Evolutionary conservation across 2,888 invertebrate genomes (phyloP).

Genomic region (Ochropacha duplaris): DNA sequence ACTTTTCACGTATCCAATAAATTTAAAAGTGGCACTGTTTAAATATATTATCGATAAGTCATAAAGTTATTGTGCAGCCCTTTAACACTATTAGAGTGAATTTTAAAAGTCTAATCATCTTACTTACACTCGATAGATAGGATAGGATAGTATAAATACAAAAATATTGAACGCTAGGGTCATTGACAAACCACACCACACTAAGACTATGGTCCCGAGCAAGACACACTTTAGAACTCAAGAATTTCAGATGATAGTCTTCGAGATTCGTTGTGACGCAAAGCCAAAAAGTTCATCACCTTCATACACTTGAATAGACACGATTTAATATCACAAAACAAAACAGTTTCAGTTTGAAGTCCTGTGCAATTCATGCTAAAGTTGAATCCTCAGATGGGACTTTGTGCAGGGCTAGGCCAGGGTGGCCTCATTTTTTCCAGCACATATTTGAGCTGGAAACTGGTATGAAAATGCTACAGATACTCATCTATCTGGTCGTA

Average conservation of each 20-base stretch:
- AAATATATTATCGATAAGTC: constrained; percentile 41
- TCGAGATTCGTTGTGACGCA: constrained; percentile 57
- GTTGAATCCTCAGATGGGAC: constrained; percentile 54
- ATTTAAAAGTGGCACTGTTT: constrained; percentile 73
- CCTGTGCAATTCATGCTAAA: constrained; percentile 40
- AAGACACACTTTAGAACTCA: constrained; percentile 61
- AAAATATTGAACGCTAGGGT: constrained; percentile 53
- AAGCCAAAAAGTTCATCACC: constrained; percentile 24
- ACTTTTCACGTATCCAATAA: constrained; percentile 47
- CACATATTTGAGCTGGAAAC: constrained; percentile 79
- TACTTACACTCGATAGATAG: constrained; percentile 56
- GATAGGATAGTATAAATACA: constrained; percentile 50
- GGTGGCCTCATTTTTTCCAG: constrained; percentile 76
- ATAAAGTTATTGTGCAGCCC: constrained; percentile 70
- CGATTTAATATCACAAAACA: constrained; percentile 43
- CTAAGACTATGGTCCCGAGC: constrained; percentile 70
- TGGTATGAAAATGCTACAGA: constrained; percentile 83
- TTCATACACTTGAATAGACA: constrained; percentile 25
- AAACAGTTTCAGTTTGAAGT: constrained; percentile 36
- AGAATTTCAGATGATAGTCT: constrained; percentile 47
- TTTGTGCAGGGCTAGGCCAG: constrained; percentile 73
- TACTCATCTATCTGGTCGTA: constrained; percentile 84
- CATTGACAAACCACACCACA: constrained; percentile 57
- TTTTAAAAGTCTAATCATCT: constrained; percentile 44
- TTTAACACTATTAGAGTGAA: constrained; percentile 57